Evolutionary conservation across 2,113 vertebrate genomes (phyloP), one percentile per base, ranked within the genome.

Genomic region (Elephantulus edwardii): DNA sequence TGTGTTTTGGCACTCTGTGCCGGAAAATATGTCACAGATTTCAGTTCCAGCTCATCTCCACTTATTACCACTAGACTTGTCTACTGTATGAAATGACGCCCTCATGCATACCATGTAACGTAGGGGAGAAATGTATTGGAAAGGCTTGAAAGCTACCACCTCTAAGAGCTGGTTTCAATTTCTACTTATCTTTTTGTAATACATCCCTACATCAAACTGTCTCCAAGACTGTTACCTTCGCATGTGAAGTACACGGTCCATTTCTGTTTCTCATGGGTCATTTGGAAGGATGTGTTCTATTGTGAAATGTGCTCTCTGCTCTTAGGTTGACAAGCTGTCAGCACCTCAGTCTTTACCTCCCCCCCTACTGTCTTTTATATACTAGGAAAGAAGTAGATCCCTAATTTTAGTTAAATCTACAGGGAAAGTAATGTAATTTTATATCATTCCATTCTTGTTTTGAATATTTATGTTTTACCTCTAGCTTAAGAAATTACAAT

Each of bases 21-120:
- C 0, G 5, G 86, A 95, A 91, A 86, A 60, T 40, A 3, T 87
- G 90, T 82, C 89, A 92, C 50, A 78, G 56, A 40, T 91, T 93
- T 95, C 72, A 66, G 74, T 87, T 95, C 76, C 62, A 68, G 78
- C 50, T 91, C 92, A 83, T 93, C 88, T 92, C 83, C 80, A 74
- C 50, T 83, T 93, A 92, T 64, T 81, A 84, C 90, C 78, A 74
- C 44, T 64, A 62, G 75, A 71, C 52, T 56, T 86, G 80, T 78
- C 66, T 83, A 40, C 74, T 22, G 0, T 68, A 50, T 72, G 62
- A 84, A 86, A 84, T 76, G 72, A 72, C 42, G 72, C 38, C 74
- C 62, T 91, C 83, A 80, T 77, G 80, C 0, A 0, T 46, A 83
- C 56, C 2, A 0, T 48, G 50, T 82, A 86, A 89, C 50, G 5